Evolutionary conservation across 1,140 invertebrate genomes (phyloP).

Genomic region (Cydia pomonella): DNA sequence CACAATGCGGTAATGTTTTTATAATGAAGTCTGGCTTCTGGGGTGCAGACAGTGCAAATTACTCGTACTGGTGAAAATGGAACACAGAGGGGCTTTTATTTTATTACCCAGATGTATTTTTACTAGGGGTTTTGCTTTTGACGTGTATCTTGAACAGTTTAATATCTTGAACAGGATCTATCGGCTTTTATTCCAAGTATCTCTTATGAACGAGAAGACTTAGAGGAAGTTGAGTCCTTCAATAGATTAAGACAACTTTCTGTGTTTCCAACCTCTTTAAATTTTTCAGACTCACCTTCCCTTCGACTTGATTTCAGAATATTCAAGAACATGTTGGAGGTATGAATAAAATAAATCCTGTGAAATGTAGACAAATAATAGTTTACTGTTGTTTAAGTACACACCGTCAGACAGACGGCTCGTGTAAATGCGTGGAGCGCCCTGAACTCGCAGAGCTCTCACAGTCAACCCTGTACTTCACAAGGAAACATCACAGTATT

Average conservation of each 20-base stretch:
- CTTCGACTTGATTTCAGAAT: background rate
- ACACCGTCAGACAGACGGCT: slow-evolving; percentile 68
- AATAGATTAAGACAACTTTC: too few species aligned
- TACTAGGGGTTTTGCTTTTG: background rate
- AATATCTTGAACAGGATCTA: background rate
- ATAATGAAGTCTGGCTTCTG: slow-evolving; percentile 15
- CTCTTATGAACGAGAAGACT: too few species aligned
- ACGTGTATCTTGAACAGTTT: background rate
- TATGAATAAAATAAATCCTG: background rate
- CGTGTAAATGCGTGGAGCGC: slow-evolving; percentile 68
- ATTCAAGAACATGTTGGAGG: background rate
- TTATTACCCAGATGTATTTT: background rate
- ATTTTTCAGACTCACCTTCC: too few species aligned
- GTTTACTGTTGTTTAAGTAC: slow-evolving; percentile 48
- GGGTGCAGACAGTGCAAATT: background rate
- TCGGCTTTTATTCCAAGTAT: too few species aligned
- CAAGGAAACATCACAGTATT: too few species aligned
- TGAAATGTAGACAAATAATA: background rate
- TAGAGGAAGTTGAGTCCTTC: too few species aligned
- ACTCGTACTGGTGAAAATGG: background rate
- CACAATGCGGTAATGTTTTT: slow-evolving; percentile 12
- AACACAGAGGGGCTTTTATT: background rate
- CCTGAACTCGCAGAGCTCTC: slow-evolving; percentile 71
- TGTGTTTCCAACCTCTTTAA: too few species aligned
- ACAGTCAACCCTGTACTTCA: too few species aligned